Base-by-base conservation (phyloP, 2,888 invertebrate species). In the Melanargia galathea region DNA sequence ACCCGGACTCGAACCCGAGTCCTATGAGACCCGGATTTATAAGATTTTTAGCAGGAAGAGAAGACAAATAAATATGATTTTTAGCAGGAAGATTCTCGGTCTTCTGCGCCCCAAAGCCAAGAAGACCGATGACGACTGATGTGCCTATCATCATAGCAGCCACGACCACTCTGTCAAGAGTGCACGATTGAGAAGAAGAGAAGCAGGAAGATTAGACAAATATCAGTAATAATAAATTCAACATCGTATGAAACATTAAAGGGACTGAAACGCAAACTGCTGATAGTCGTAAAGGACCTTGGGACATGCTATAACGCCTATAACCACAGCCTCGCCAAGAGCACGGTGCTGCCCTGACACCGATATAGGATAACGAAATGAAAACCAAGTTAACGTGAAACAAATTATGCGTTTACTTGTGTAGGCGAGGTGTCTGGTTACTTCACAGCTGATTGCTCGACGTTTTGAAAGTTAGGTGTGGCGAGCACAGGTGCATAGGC, bases 341-440 rank as follows among this genome's bases (percentile, higher is more conserved):
- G 56, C 33, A 56, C 62, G 16, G 59, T 30, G 20, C 76, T 61
- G 73, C 86, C 86, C 77, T 86, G 86, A 86, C 86, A 85, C 77
- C 70, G 75, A 83, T 85, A 84, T 84, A 79, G 66, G 73, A 72
- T 85, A 80, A 76, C 85, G 74, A 77, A 80, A 78, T 73, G 48
- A 33, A 48, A 54, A 59, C 62, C 45, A 38, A 56, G 51, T 57
- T 62, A 60, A 57, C 46, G 49, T 59, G 59, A 62, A 67, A 18
- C 49, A 55, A 52, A 59, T 43, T 40, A 1, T 52, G 26, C 67
- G 33, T 43, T 60, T 63, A 56, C 24, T 40, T 26, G 56, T 33
- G 33, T 22, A 55, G 45, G 56, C 62, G 35, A 60, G 33, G 64
- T 68, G 62, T 68, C 45, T 58, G 35, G 35, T 49, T 30, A 30